Conservation (phyloP, 2,113 vertebrate genomes). For the Corvus hawaiiensis region DNA sequence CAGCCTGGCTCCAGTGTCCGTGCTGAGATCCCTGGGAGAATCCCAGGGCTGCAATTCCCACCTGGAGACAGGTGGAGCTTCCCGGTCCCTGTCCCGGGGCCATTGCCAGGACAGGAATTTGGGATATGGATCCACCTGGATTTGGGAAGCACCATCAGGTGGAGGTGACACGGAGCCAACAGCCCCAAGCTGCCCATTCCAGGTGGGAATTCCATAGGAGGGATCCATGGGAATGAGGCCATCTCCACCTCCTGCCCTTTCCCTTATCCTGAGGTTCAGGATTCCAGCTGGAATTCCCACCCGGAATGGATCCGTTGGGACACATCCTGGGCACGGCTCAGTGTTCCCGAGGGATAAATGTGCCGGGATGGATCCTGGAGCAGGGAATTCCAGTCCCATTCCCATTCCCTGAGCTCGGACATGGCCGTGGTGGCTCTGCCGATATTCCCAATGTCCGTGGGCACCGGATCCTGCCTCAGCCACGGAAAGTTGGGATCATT, state of each 20-base stretch:
- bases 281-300: not conserved
- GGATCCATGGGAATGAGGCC: not conserved
- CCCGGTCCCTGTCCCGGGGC: not conserved
- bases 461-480: accelerated
- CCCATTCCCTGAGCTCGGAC: not conserved
- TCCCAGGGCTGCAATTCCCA: not conserved
- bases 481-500: accelerated
- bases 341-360: not conserved
- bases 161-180: not conserved
- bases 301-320: accelerated
- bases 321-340: not conserved
- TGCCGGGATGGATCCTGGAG: not conserved
- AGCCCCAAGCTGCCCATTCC: not conserved
- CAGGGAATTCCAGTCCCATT: not conserved
- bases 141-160: not conserved
- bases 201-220: not conserved
- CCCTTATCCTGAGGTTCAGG: accelerated
- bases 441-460: accelerated
- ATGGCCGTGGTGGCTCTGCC: accelerated
- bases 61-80: not conserved
- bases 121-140: not conserved
- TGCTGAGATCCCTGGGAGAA: not conserved
- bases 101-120: not conserved
- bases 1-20: not conserved
- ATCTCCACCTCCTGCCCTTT: no score